These are phyloP conservation scores for Eumaeus atala DNA, from an alignment of 1,140 invertebrate genomes.

Conservation along the genomic window DNA sequence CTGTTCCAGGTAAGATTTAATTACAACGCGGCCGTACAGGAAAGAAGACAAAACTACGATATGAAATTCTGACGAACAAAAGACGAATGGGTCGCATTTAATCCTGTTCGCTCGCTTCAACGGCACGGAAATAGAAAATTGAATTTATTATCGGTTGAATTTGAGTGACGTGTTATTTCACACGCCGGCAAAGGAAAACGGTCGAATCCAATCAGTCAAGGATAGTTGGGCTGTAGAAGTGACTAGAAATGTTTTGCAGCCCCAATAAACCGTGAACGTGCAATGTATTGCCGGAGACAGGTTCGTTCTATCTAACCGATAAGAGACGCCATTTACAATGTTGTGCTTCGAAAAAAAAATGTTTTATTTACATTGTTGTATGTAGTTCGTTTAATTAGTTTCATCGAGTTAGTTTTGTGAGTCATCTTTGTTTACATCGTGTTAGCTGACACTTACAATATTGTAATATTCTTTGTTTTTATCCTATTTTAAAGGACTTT, in stretches of 20 bases:
- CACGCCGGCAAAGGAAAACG: slow-evolving; percentile 47
- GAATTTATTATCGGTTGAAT: slow-evolving; percentile 70
- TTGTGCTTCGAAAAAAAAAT: too few relatives aligned
- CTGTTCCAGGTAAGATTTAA: background rate
- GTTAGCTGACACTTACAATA: too few relatives aligned
- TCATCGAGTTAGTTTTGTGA: too few relatives aligned
- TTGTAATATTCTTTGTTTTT: too few relatives aligned
- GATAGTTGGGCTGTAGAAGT: slow-evolving; percentile 34
- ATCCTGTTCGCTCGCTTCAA: slow-evolving; percentile 59
- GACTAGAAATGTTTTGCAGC: slow-evolving; percentile 38
- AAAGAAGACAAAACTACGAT: slow-evolving; percentile 33
- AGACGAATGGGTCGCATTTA: slow-evolving; percentile 62
- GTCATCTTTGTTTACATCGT: too few relatives aligned
- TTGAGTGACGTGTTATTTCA: slow-evolving; percentile 73
- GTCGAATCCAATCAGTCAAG: slow-evolving; percentile 64
- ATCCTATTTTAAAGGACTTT: too few relatives aligned
- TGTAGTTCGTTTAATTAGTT: too few relatives aligned
- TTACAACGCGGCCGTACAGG: background rate
- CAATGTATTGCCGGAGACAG: background rate
- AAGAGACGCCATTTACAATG: too few relatives aligned
- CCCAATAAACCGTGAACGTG: slow-evolving; percentile 17
- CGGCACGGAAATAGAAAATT: slow-evolving; percentile 57
- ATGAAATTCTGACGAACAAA: slow-evolving; percentile 59
- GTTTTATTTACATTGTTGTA: too few relatives aligned
- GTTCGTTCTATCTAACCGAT: background rate